Base-by-base conservation (phyloP, 2,113 vertebrate genomes). In the Hippoglossus stenolepis region DNA sequence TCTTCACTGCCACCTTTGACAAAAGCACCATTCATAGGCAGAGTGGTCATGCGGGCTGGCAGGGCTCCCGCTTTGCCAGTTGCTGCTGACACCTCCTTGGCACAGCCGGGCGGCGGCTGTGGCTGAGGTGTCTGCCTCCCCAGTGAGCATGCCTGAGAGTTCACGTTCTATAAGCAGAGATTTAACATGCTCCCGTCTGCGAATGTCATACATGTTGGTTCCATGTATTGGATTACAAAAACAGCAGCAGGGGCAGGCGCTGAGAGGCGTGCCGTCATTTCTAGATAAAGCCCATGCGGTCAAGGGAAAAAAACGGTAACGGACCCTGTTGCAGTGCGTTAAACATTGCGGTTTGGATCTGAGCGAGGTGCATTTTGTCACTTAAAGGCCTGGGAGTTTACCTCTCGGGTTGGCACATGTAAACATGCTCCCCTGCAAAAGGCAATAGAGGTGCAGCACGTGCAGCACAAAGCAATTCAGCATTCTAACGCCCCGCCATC, bases 11-110 rank as follows among this genome's bases (percentile, higher is more conserved):
- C 81, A 87, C 85, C 83, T 79, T 88, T 83, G 87, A 86, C 89
- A 92, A 92, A 92, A 84, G 85, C 88, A 77, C 90, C 56, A 85
- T 82, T 80, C 85, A 84, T 75, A 73, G 80, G 69, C 86, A 85
- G 80, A 77, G 65, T 79, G 9, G 79, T 81, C 67, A 81, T 61
- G 82, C 47, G 21, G 59, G 66, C 81, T 87, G 89, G 89, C 80
- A 49, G 53, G 76, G 62, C 21, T 79, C 82, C 90, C 9, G 53
- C 53, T 75, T 79, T 40, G 83, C 80, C 89, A 89, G 88, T 91
- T 91, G 90, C 51, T 85, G 73, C 82, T 89, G 90, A 93, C 87
- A 91, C 87, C 85, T 92, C 80, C 78, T 83, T 89, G 89, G 78
- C 91, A 88, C 82, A 45, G 38, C 70, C 86, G 28, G 82, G 82